Conservation (phyloP, 2,113 vertebrate species). For the Orientallactaga bullata region DNA sequence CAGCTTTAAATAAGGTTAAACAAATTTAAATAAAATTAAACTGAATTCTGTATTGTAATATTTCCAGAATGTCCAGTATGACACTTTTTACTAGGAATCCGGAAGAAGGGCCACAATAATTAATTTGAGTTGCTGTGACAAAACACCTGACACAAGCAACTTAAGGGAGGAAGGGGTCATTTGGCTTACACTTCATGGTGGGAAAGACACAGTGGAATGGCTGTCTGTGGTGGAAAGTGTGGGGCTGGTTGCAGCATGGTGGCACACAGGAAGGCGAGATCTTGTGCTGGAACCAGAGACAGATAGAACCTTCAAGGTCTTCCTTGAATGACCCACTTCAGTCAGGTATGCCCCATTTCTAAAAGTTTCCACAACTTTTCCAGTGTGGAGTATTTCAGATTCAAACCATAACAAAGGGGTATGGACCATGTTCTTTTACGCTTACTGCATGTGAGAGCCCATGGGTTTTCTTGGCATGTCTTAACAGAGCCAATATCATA, state of each 20-base stretch:
- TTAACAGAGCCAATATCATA: not conserved
- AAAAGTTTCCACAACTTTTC: not conserved
- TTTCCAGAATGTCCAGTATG: not conserved
- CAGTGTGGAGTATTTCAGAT: not conserved
- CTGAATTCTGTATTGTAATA: not conserved
- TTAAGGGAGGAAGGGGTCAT: not conserved
- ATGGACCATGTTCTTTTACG: not conserved
- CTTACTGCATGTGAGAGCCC: not conserved
- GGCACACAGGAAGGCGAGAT: not conserved
- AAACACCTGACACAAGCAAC: not conserved
- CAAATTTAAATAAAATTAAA: constrained; percentile 37
- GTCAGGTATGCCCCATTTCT: too few relatives aligned
- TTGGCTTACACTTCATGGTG: not conserved
- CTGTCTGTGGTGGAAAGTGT: too few relatives aligned
- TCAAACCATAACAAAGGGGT: not conserved
- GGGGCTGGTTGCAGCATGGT: not conserved
- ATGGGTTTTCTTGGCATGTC: not conserved
- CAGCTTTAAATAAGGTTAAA: constrained; percentile 1
- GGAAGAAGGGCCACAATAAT: too few relatives aligned
- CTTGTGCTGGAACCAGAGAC: not conserved
- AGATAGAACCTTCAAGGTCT: not conserved
- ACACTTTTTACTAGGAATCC: not conserved
- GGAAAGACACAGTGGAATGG: not conserved
- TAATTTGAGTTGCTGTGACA: not conserved
- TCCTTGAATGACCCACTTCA: not conserved